Evolutionary conservation across 1,140 invertebrate species (phyloP), one percentile per base, ranked within the genome.

Genomic region (Caenorhabditis briggsae): DNA sequence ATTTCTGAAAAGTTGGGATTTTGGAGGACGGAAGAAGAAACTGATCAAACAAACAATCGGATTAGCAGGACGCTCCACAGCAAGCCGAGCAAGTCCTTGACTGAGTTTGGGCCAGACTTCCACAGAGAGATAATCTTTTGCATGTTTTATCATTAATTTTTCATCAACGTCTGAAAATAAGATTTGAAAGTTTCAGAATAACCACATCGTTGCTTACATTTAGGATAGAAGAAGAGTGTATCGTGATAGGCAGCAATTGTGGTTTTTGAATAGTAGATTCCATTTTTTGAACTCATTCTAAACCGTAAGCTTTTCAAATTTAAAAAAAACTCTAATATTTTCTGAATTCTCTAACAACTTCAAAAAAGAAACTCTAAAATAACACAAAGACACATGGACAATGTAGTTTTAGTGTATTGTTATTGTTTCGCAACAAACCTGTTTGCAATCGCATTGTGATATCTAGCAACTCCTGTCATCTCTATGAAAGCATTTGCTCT

Each of bases 401-500:
- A 33, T 33, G 33, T 33, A 33, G 33, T 33, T 33, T 33, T 33
- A 33, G 33, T 33, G 33, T 33, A 33, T 33, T 33, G 23, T 58
- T 9, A 41, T 33, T 33, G 20, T 64, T 41, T 64, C 9, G 20
- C 20, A 46, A 7, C 43, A 53, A 18, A 78, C 70, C 70, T 50
- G n/a, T 78, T n/a, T n/a, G 70, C 70, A n/a, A 78, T 78, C 5
- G n/a, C 70, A 53, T 78, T 78, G 46, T 78, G 70, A 50, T 78
- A 78, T 78, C 41, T 78, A 5, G 70, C 43, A 3, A 78, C 46
- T 78, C 53, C 70, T 50, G 20, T 78, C 70, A 78, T 78, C n/a
- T 78, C 70, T 12, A 78, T 50, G 23, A 78, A 78, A n/a, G 70
- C 70, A 23, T 78, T 78, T 20, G 70, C 43, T 53, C 70, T 46